Base-by-base conservation (phyloP, 2,113 vertebrate species). In the Hydrochoerus hydrochaeris region DNA sequence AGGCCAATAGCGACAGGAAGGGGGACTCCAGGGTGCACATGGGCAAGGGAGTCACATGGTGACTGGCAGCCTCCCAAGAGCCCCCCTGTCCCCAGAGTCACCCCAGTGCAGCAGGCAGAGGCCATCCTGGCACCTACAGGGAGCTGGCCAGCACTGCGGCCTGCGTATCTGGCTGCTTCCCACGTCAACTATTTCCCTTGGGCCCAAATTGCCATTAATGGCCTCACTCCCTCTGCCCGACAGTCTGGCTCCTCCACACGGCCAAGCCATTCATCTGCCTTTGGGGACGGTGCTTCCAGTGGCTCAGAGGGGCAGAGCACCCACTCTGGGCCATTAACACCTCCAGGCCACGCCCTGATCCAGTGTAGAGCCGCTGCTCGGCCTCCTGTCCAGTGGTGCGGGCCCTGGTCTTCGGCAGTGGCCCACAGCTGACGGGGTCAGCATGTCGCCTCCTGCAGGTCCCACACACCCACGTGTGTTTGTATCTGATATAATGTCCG, bases 121-220 rank as follows among this genome's bases (percentile, higher is more conserved):
- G 41, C 60, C 62, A 71, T 69, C 67, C 88, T n/a, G 54, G 26
- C 3, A 0, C 38, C 12, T 4, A 5, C 6, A 3, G 82, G 17
- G 12, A 46, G 57, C 32, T 0, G 16, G 28, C 57, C 49, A 5
- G 62, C 14, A 6, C 0, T 28, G 67, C 1, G 4, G 35, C 63
- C 60, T 12, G 11, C 5, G 2, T n/a, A 11, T 4, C 46, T n/a
- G 73, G 32, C 65, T 49, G 30, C 7, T 10, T 46, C 78, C 60
- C 35, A 5, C n/a, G 44, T 46, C n/a, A 0, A 10, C 90, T 87
- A 92, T 87, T 81, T 54, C 85, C 65, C 95, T 41, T 7, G 35
- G 38, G 49, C 67, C 78, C 65, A 35, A 22, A 75, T 93, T 35
- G 49, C 57, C 65, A 69, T 82, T 86, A 88, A 88, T 86, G 44